Percentiles rank a stretch among this genome's conserved stretches.
phyloP scores from a whole-genome alignment of 2,888 invertebrate genomes.

The Agrotis exclamationis region DNA sequence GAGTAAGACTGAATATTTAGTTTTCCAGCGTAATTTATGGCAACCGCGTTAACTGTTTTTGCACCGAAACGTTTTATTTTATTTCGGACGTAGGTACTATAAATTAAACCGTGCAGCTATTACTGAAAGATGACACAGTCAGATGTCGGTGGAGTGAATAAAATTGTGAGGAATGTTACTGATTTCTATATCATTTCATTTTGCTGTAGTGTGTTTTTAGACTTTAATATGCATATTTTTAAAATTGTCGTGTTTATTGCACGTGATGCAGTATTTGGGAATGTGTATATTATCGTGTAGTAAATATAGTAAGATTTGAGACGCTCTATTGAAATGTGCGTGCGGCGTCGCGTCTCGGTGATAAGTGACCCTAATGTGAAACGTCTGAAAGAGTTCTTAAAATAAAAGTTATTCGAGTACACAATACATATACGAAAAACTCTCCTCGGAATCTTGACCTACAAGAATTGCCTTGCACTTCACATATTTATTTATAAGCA shows the following conservation, averaged over 20 bases:
- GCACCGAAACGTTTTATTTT: slow-evolving; percentile 29
- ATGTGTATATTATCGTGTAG: too few species aligned
- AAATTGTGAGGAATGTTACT: slow-evolving; percentile 4
- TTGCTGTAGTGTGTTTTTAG: slow-evolving; percentile 1
- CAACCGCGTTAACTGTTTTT: slow-evolving; percentile 11
- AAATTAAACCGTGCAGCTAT: slow-evolving; percentile 5
- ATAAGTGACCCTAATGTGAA: too few species aligned
- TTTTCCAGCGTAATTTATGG: slow-evolving; percentile 26
- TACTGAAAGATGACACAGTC: slow-evolving; percentile 20
- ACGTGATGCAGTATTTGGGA: too few species aligned
- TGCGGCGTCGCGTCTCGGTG: too few species aligned
- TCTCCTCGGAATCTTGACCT: slow-evolving; percentile 28
- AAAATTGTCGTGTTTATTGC: neutral
- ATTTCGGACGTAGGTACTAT: neutral
- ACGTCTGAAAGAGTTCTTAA: too few species aligned
- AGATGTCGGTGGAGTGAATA: slow-evolving; percentile 5
- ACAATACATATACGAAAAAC: slow-evolving; percentile 7
- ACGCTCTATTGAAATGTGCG: too few species aligned
- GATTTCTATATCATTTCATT: neutral
- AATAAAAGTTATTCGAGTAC: neutral
- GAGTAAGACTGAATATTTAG: slow-evolving; percentile 27
- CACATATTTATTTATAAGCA: slow-evolving; percentile 24
- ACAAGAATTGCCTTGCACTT: slow-evolving; percentile 36
- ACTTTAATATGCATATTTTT: neutral
- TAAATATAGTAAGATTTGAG: too few species aligned